Base-by-base conservation (phyloP, 2,113 vertebrate species). In the Noturus placidus region DNA sequence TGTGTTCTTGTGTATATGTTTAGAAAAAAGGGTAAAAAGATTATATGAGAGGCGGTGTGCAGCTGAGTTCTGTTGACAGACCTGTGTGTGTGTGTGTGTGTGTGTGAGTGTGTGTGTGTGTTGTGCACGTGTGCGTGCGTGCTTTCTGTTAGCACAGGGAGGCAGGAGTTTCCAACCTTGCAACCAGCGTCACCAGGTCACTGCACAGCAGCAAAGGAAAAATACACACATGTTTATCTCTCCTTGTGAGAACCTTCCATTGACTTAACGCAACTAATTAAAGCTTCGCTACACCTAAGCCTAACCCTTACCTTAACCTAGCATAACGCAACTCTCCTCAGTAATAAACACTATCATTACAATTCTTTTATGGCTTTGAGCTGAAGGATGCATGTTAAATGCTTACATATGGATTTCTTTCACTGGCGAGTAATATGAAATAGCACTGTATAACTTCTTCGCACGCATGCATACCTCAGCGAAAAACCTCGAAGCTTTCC, bases 121-220 rank as follows among this genome's bases (percentile, higher is more conserved):
- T 46, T 9, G 46, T 85, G 70, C 72, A 22, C 76, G 70, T 85
- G 52, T 52, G 50, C 50, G 72, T 76, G 38, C 42, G 20, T 84
- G 27, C 33, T 35, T 27, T 78, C 70, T 65, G 42, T 86, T 54
- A 80, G n/a, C 57, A 27, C n/a, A 56, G 8, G 35, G 54, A 76
- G 69, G 22, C 54, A 52, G 38, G 25, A 86, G 72, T 46, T 57
- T 86, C 84, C 72, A 59, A 61, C 59, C 61, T 86, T 81, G 54
- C 74, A 86, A 42, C 79, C 85, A 86, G 76, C 30, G 8, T 10
- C 11, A 80, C 76, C 85, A 46, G 57, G 65, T 78, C 42, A 86
- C 74, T 63, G 74, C 42, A 67, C 59, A 56, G 85, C 25, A 56
- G 46, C 76, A 80, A 63, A 69, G 85, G n/a, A 86, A 69, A 86